Conservation (phyloP, 2,797 vertebrate genomes). For the Mus minutoides region DNA sequence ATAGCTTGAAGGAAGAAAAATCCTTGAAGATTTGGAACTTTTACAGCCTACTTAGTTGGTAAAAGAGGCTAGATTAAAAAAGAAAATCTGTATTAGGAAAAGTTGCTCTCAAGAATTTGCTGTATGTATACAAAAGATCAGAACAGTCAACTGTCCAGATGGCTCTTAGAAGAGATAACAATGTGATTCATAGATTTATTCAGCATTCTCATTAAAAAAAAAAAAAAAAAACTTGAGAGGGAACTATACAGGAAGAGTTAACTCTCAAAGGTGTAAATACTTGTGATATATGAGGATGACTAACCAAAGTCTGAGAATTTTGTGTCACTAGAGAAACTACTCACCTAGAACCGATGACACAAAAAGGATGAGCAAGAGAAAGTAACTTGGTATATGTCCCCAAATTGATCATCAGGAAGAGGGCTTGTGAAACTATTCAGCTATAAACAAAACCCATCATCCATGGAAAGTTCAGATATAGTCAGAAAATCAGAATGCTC, state of each 20-base stretch:
- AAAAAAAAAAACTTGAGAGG: background rate
- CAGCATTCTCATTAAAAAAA: background rate
- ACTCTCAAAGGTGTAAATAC: too few relatives aligned
- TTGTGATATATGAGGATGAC: background rate
- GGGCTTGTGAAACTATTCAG: background rate
- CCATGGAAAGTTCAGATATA: background rate
- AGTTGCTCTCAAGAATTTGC: background rate
- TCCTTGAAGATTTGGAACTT: conserved; percentile 9
- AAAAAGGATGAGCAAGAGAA: background rate
- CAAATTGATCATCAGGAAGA: background rate
- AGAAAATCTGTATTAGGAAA: background rate
- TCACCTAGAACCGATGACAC: background rate
- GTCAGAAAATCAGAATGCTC: background rate
- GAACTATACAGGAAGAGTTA: background rate
- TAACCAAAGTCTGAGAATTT: background rate
- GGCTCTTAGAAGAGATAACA: background rate
- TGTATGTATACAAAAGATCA: background rate
- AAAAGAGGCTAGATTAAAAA: background rate
- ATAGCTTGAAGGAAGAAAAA: background rate
- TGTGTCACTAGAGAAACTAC: background rate
- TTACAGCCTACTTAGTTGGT: background rate
- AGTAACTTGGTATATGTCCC: background rate
- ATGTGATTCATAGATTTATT: background rate
- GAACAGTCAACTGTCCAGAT: background rate
- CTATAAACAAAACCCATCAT: background rate